Percentiles rank a stretch among this genome's conserved stretches.
phyloP scores from a whole-genome alignment of 1,140 invertebrate species.

The Nomia melanderi region DNA sequence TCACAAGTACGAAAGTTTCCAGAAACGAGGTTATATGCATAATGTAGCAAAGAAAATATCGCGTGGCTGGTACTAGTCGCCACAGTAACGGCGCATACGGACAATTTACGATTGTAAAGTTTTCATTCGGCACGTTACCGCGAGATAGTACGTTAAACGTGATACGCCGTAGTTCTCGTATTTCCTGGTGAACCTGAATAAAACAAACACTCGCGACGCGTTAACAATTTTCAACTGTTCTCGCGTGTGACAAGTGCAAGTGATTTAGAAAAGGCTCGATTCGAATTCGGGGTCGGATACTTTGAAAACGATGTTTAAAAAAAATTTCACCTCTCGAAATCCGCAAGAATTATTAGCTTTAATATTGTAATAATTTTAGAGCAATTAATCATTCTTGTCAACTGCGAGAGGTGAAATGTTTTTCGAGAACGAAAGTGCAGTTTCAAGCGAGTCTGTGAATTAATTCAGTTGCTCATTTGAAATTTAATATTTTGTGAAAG shows the following conservation, averaged over 20 bases:
- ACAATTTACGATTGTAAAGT: slow-evolving; percentile 28
- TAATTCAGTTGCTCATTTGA: too few relatives aligned
- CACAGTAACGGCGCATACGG: neutral
- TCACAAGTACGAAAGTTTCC: neutral
- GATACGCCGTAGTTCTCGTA: neutral
- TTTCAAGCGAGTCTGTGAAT: too few relatives aligned
- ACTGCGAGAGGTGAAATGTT: too few relatives aligned
- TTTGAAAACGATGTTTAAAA: too few relatives aligned
- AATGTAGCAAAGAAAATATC: slow-evolving; percentile 12
- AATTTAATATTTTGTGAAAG: too few relatives aligned
- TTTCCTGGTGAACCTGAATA: neutral
- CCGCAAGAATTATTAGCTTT: too few relatives aligned
- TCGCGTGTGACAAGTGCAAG: neutral
- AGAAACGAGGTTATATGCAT: slow-evolving; percentile 34
- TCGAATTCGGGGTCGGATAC: neutral
- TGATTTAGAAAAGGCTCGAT: neutral
- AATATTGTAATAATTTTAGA: too few relatives aligned
- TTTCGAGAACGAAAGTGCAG: too few relatives aligned
- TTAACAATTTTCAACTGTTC: neutral
- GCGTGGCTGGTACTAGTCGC: neutral
- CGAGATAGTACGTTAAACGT: neutral
- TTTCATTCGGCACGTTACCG: slow-evolving; percentile 24
- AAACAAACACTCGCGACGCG: neutral
- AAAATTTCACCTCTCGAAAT: too few relatives aligned
- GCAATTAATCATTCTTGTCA: too few relatives aligned